Conservation (phyloP, 30 jellyfish, hydroid and myxozoan genomes). For the Hydractinia symbiolongicarpus region DNA sequence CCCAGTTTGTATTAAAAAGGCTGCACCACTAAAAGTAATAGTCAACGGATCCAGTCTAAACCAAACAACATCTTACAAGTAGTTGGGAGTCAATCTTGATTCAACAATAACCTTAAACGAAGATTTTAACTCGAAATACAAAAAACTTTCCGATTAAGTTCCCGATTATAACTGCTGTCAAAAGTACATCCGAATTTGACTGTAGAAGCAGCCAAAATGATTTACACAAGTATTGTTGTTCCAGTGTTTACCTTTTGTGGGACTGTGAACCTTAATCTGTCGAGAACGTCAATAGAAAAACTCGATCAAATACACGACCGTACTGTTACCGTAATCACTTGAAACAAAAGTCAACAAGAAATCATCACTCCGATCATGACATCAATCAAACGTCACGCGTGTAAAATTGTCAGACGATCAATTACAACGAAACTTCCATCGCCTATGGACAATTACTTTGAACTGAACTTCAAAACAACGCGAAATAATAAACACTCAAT, state of each 20-base stretch:
- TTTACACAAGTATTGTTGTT: neutral
- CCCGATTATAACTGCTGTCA: neutral
- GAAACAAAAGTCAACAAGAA: neutral
- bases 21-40: neutral
- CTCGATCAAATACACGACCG: no score
- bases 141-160: slow-evolving; percentile 10
- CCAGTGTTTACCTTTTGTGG: slow-evolving; percentile 2
- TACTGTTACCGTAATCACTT: no score
- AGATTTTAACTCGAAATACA: no score
- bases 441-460: slow-evolving; percentile 6
- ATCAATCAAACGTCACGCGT: neutral
- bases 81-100: neutral
- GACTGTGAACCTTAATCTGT: no score
- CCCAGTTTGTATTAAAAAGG: neutral
- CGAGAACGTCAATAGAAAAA: no score
- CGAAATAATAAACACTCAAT: neutral
- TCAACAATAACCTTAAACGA: no score
- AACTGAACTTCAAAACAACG: no score
- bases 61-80: slow-evolving; percentile 4
- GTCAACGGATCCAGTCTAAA: neutral
- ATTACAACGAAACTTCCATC: neutral
- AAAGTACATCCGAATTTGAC: neutral
- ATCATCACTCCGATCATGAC: neutral
- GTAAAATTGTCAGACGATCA: no score
- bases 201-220: neutral